These are phyloP conservation scores for Hippocampus guttulatus DNA, from an alignment of 2,113 vertebrate genomes.

Conservation along the genomic window DNA sequence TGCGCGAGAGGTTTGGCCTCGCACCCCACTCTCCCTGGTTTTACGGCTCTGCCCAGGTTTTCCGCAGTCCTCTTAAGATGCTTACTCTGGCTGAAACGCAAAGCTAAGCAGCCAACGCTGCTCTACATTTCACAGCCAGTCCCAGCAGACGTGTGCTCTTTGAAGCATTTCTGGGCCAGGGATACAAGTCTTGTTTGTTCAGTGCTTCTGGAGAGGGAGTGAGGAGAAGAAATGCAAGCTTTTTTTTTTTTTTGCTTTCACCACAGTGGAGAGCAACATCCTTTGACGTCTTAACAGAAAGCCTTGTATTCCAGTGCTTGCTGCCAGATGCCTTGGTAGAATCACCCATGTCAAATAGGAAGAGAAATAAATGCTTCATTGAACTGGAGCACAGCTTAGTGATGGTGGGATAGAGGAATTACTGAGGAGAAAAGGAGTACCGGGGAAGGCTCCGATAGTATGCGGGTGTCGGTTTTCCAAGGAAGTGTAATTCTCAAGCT, in stretches of 20 bases:
- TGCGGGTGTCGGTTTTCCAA: conserved; percentile 50
- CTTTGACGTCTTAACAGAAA: conserved; percentile 73
- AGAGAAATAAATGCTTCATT: conserved; percentile 75
- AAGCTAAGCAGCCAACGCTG: conserved; percentile 74
- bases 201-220: conserved; percentile 56
- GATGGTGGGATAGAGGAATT: conserved; percentile 43
- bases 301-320: conserved; percentile 66
- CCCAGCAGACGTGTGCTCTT: conserved; percentile 76
- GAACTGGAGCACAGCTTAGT: conserved; percentile 62
- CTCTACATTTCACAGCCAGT: conserved; percentile 74
- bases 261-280: conserved; percentile 65
- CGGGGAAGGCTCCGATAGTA: conserved; percentile 30
- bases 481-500: conserved; percentile 45
- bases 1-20: conserved; percentile 16
- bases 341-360: conserved; percentile 75
- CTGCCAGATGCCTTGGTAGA: conserved; percentile 72
- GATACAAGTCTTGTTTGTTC: conserved; percentile 76
- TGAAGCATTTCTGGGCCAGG: conserved; percentile 78
- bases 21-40: conserved; percentile 13
- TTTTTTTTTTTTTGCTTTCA: conserved; percentile 59
- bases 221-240: conserved; percentile 49
- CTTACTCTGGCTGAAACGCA: conserved; percentile 72
- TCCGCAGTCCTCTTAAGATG: conserved; percentile 58
- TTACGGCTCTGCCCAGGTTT: conserved; percentile 54
- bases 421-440: conserved; percentile 20